These are phyloP conservation scores for Tenthredo amoena DNA, from an alignment of 2,888 invertebrate genomes.

Conservation along the genomic window DNA sequence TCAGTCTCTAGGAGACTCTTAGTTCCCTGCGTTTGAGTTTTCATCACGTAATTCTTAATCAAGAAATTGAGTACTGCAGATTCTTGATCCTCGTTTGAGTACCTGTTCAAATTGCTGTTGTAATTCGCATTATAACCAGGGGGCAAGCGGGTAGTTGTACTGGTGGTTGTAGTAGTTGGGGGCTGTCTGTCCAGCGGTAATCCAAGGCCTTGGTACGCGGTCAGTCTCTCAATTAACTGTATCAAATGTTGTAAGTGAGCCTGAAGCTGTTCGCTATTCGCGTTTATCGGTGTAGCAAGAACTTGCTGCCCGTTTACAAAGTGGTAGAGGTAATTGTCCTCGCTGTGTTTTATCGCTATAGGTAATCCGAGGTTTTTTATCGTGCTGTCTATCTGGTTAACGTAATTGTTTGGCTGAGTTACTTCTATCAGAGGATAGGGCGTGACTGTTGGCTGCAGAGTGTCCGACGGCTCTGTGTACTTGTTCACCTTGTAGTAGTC, in stretches of 20 bases:
- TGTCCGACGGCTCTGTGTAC: constrained; percentile 49
- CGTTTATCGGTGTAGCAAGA: constrained; percentile 37
- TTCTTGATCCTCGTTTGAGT: neutral
- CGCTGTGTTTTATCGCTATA: constrained; percentile 52
- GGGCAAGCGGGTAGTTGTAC: neutral
- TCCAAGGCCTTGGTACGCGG: constrained; percentile 57
- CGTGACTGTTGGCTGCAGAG: constrained; percentile 56
- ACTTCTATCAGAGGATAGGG: constrained; percentile 66
- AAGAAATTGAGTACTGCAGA: constrained; percentile 60
- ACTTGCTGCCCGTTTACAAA: constrained; percentile 56
- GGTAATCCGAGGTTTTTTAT: constrained; percentile 33
- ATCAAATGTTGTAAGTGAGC: constrained; percentile 54
- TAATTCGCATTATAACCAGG: neutral
- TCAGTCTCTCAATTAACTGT: constrained; percentile 57
- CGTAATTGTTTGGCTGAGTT: neutral
- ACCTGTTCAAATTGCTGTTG: neutral
- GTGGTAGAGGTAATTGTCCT: constrained; percentile 57
- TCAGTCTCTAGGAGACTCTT: neutral
- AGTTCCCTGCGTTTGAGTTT: constrained; percentile 35
- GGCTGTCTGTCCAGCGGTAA: constrained; percentile 52
- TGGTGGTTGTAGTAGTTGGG: neutral
- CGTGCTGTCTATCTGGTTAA: constrained; percentile 36
- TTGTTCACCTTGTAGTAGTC: constrained; percentile 59
- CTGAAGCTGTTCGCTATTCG: constrained; percentile 45
- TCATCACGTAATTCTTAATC: constrained; percentile 62